Evolutionary conservation across 2,888 invertebrate species (phyloP), one percentile per base, ranked within the genome.

Genomic region (Smittia aterrima): DNA sequence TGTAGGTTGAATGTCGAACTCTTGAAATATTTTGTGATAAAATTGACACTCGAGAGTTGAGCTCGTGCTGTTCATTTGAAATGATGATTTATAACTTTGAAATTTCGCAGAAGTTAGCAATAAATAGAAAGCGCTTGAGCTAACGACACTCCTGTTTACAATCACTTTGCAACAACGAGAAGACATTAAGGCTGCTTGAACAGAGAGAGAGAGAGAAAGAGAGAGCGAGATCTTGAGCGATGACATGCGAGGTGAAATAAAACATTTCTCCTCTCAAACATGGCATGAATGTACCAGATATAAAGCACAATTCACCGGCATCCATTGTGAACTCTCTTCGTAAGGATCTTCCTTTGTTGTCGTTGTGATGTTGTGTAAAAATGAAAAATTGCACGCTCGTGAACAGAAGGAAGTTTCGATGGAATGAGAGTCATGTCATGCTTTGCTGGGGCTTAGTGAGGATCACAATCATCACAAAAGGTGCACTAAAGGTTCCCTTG

Each of bases 301-400:
- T 47, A 16, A 47, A 16, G 16, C 47, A 47, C 47, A 38, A 38
- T 38, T 7, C 4, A 38, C 38, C 38, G 38, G 9, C 38, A 47
- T 11, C 16, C 47, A n/a, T 47, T 47, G 47, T 47, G 47, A 47
- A 2, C 1, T n/a, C 2, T 2, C 47, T n/a, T n/a, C 2, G 11
- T n/a, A 2, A 47, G 9, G 4, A 13, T 16, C 11, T 47, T 11
- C 47, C 47, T n/a, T 47, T 47, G 47, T 47, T 47, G 47, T 47
- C 47, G 47, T 11, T 16, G 16, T n/a, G 47, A 47, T 47, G 16
- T 47, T 11, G 16, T 47, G 47, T 47, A 47, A 47, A 47, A 47
- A 62, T 62, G 58, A 62, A 62, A 62, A 62, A 62, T 62, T 62
- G 22, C 58, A 22, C 18, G 22, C 22, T 62, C 58, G 58, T 62